Evolutionary conservation across 2,113 vertebrate genomes (phyloP).

Genomic region (Progne subis): DNA sequence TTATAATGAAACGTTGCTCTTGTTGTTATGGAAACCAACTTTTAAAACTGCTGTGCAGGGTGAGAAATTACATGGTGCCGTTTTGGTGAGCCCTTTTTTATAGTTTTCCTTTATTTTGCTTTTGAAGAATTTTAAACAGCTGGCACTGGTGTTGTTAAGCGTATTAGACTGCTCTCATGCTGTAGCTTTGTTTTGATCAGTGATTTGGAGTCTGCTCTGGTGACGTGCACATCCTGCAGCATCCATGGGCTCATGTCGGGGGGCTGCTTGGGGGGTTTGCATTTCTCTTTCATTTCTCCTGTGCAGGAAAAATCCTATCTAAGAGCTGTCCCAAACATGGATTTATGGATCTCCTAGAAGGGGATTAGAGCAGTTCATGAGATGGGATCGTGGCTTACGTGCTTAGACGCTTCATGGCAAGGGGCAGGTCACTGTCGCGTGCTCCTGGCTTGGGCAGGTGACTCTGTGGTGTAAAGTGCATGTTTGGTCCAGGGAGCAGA

Average conservation of each 20-base stretch:
- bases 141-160: neutral
- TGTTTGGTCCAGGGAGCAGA: neutral
- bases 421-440: rapidly evolving
- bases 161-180: neutral
- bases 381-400: rapidly evolving
- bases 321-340: neutral
- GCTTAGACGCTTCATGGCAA: neutral
- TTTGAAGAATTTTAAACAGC: slow-evolving; percentile 23
- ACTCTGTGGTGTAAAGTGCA: neutral
- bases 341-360: neutral
- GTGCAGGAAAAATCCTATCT: neutral
- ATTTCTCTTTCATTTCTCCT: neutral
- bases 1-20: slow-evolving; percentile 59
- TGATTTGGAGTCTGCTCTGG: neutral
- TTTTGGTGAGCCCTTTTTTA: slow-evolving; percentile 13
- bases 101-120: slow-evolving; percentile 4
- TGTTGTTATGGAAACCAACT: slow-evolving; percentile 68
- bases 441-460: neutral
- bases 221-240: neutral
- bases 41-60: slow-evolving; percentile 6
- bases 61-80: slow-evolving; percentile 15
- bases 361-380: neutral
- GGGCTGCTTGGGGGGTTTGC: neutral
- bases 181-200: neutral
- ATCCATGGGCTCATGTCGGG: neutral